Evolutionary conservation across 2,113 vertebrate species (phyloP), one percentile per base, ranked within the genome.

Genomic region (Rafetus swinhoei): DNA sequence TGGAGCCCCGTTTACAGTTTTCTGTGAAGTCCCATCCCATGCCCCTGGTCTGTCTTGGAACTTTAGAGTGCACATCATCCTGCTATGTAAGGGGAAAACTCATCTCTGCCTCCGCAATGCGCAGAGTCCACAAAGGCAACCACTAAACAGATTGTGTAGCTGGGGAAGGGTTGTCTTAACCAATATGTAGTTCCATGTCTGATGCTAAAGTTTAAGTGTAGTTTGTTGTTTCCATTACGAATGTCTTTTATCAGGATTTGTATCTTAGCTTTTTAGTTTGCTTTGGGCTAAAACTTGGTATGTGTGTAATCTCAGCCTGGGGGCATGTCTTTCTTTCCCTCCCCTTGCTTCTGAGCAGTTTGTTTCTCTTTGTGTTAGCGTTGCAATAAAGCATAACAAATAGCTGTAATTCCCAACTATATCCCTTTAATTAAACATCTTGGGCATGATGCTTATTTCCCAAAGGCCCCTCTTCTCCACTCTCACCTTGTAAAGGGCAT

Each of bases 1-100:
- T 88, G 22, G 11, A 94, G 12, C 3, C 22, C 81, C 50, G 94
- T 35, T 91, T 91, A 82, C 57, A 54, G 0, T 91, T 91, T 81
- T 53, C 91, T 59, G 79, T 85, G 79, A 90, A 77, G n/a, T 79
- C 92, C 76, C 3, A 60, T 88, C 84, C 81, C 29, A 9, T 53
- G 76, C 50, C 65, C 83, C 91, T 79, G 85, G n/a, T 76, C 85
- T 50, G 21, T 89, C 84, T 93, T 92, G 95, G 81, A 92, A 94
- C 83, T 93, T 95, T n/a, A 84, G 69, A 89, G 19, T 59, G 76
- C 76, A 50, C 55, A 81, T 3, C 76, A 59, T 95, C 57, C 55
- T 87, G 92, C 94, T 94, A 56, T 3, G 27, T 92, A 87, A 90
- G 59, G 9, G 60, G 69, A 76, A 92, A 92, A 77, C 6, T 2